These are phyloP conservation scores for Ypsolopha scabrella DNA, from an alignment of 2,888 invertebrate species.

Conservation along the genomic window DNA sequence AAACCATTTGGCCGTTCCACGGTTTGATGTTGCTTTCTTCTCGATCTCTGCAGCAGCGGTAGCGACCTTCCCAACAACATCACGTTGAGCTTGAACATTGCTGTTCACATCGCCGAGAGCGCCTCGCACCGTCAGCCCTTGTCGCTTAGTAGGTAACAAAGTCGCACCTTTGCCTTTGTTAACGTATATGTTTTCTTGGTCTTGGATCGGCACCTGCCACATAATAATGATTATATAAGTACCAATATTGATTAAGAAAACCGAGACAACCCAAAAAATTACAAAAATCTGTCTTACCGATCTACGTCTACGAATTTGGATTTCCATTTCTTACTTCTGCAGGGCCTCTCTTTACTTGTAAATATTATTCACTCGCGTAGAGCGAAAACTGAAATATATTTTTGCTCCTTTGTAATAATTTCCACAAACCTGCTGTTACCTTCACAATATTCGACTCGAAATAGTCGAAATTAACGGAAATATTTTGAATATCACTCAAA, in stretches of 20 bases:
- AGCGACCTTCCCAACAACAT: slow-evolving; percentile 41
- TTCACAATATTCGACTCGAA: slow-evolving; percentile 9
- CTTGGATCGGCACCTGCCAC: slow-evolving; percentile 34
- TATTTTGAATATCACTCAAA: slow-evolving; percentile 7
- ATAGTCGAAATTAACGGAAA: slow-evolving; percentile 17
- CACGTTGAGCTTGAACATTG: slow-evolving; percentile 44
- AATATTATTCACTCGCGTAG: not conserved
- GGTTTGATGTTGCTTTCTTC: slow-evolving; percentile 37
- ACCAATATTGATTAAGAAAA: not conserved
- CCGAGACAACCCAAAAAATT: not conserved
- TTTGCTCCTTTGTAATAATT: not conserved
- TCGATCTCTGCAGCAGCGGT: slow-evolving; percentile 43
- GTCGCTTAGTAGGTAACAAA: slow-evolving; percentile 32
- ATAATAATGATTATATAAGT: slow-evolving; percentile 2
- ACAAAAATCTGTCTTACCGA: slow-evolving; percentile 24
- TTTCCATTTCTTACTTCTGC: slow-evolving; percentile 8
- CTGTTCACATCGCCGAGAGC: slow-evolving; percentile 53
- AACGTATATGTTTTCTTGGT: slow-evolving; percentile 49
- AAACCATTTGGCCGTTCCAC: slow-evolving; percentile 14
- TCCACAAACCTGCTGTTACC: not conserved
- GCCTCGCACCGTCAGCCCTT: slow-evolving; percentile 40
- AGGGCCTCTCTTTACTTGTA: not conserved
- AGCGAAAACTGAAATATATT: not conserved
- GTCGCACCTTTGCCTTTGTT: slow-evolving; percentile 30
- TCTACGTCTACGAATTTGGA: slow-evolving; percentile 38